Conservation (phyloP, 1,140 invertebrate species). For the Aphaenogaster floridana region DNA sequence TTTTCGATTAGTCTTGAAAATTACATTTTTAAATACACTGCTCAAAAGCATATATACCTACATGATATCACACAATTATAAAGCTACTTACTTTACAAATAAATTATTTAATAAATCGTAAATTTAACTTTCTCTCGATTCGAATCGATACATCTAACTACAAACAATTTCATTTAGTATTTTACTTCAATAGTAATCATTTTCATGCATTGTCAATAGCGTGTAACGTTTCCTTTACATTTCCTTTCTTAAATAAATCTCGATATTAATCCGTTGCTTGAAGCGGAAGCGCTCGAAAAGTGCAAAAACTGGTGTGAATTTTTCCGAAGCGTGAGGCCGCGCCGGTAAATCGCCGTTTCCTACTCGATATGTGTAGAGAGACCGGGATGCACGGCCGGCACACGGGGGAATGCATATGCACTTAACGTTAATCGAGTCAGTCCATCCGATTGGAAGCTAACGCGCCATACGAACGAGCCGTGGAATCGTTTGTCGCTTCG, state of each 20-base stretch:
- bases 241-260: conserved; percentile 11
- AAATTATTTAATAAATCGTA: background rate
- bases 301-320: conserved; percentile 23
- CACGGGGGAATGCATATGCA: conserved; percentile 10
- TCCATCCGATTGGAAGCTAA: conserved; percentile 36
- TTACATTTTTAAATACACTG: background rate
- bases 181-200: background rate
- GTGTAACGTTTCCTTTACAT: background rate
- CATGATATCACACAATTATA: background rate
- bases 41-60: background rate
- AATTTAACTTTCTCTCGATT: background rate
- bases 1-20: conserved; percentile 15
- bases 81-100: background rate
- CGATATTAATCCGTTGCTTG: background rate
- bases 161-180: background rate
- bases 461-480: conserved; percentile 49
- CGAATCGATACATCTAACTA: background rate
- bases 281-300: background rate
- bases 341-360: conserved; percentile 27
- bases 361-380: conserved; percentile 28
- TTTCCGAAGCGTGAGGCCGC: background rate
- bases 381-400: background rate
- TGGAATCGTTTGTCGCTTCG: conserved; percentile 46
- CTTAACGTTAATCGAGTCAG: conserved; percentile 49
- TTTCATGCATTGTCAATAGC: background rate